Percentiles rank a stretch among this genome's conserved stretches.
Evolutionary conservation across 2,113 vertebrate species (phyloP).

Genomic region (Edolisoma coerulescens): DNA sequence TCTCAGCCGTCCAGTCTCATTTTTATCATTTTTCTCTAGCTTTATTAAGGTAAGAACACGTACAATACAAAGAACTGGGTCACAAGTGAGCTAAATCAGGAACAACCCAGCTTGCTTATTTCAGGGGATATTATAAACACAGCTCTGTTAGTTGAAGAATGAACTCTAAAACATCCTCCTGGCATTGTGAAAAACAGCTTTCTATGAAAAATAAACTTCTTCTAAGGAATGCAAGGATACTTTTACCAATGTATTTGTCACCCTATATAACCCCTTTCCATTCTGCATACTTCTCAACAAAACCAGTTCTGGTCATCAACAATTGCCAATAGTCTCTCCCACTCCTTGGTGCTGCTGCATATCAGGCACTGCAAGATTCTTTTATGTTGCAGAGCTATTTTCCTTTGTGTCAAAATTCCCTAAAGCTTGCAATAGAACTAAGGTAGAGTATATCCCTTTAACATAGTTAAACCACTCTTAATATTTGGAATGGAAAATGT

Average conservation of each 20-base stretch:
- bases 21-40: background rate
- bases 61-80: background rate
- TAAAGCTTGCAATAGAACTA: background rate
- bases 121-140: background rate
- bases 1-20: background rate
- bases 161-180: background rate
- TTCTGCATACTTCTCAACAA: background rate
- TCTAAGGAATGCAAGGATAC: background rate
- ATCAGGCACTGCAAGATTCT: background rate
- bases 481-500: slow-evolving; percentile 50
- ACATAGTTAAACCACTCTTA: background rate
- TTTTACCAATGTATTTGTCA: background rate
- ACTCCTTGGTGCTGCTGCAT: background rate
- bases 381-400: background rate
- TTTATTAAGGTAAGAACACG: background rate
- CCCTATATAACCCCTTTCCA: background rate
- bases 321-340: background rate
- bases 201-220: background rate
- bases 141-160: background rate
- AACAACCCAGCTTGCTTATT: background rate
- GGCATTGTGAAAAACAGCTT: background rate
- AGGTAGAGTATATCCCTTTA: slow-evolving; percentile 23
- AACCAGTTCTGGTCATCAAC: background rate
- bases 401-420: slow-evolving; percentile 25
- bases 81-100: background rate